Conservation (phyloP, 2,888 invertebrate species). For the Ferrisia virgata region DNA sequence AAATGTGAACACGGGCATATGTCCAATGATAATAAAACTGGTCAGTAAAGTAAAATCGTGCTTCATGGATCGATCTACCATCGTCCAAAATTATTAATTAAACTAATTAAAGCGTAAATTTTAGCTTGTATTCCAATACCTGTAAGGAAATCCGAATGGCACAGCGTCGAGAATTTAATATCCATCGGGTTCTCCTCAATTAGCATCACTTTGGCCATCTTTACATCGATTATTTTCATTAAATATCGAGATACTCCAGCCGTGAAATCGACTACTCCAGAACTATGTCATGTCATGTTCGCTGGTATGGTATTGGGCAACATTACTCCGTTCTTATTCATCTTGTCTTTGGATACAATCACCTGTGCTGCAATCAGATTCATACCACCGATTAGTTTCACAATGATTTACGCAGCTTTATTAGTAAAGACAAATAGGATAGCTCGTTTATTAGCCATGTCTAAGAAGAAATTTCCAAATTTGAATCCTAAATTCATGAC, state of each 20-base stretch:
- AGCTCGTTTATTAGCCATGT: constrained; percentile 63
- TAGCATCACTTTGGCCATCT: constrained; percentile 63
- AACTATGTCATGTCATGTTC: constrained; percentile 69
- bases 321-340: constrained; percentile 63
- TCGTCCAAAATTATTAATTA: not conserved
- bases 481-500: too few relatives aligned
- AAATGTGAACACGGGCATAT: constrained; percentile 63
- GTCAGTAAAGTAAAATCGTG: too few relatives aligned
- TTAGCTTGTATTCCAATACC: not conserved
- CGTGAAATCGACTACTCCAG: constrained; percentile 67
- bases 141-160: constrained; percentile 53
- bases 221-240: constrained; percentile 63
- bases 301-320: constrained; percentile 60
- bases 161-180: constrained; percentile 62
- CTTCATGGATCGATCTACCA: too few relatives aligned
- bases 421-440: too few relatives aligned
- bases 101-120: too few relatives aligned
- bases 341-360: constrained; percentile 61
- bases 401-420: constrained; percentile 64
- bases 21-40: constrained; percentile 61
- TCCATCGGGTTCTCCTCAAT: constrained; percentile 61
- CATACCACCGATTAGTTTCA: constrained; percentile 65
- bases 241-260: constrained; percentile 72
- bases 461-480: constrained; percentile 67
- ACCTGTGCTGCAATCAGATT: constrained; percentile 62